These are phyloP conservation scores for Tetragonisca angustula DNA, from an alignment of 2,888 invertebrate species.

Conservation along the genomic window DNA sequence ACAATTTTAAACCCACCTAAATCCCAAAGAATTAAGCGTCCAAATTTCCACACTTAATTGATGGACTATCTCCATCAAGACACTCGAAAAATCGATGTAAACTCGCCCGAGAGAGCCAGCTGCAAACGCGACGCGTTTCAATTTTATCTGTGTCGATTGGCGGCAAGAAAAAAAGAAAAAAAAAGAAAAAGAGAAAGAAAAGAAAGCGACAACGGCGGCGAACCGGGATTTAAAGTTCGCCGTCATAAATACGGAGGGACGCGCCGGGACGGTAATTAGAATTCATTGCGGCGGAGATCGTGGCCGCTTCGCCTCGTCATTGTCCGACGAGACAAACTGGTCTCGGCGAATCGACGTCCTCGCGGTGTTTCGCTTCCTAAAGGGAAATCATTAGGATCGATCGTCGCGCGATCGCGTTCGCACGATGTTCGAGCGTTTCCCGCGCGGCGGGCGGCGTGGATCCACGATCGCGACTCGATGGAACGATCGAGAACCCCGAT, in stretches of 20 bases:
- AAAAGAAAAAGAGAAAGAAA: too few relatives aligned
- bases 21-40: too few relatives aligned
- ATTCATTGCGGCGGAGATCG: constrained; percentile 51
- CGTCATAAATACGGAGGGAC: constrained; percentile 38
- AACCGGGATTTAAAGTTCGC: constrained; percentile 23
- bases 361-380: constrained; percentile 42
- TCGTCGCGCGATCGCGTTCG: constrained; percentile 47
- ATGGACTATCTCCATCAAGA: too few relatives aligned
- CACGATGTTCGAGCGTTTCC: constrained; percentile 24
- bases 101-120: neutral
- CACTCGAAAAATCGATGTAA: neutral
- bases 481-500: constrained; percentile 48
- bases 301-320: constrained; percentile 42
- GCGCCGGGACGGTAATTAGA: constrained; percentile 51
- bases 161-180: neutral
- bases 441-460: too few relatives aligned
- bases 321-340: constrained; percentile 57
- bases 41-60: too few relatives aligned
- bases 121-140: too few relatives aligned
- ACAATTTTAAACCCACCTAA: too few relatives aligned
- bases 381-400: constrained; percentile 59
- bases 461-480: constrained; percentile 39
- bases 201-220: neutral
- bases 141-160: too few relatives aligned
- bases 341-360: constrained; percentile 21